Evolutionary conservation across 2,888 invertebrate genomes (phyloP).

Genomic region (Craniophora ligustri): DNA sequence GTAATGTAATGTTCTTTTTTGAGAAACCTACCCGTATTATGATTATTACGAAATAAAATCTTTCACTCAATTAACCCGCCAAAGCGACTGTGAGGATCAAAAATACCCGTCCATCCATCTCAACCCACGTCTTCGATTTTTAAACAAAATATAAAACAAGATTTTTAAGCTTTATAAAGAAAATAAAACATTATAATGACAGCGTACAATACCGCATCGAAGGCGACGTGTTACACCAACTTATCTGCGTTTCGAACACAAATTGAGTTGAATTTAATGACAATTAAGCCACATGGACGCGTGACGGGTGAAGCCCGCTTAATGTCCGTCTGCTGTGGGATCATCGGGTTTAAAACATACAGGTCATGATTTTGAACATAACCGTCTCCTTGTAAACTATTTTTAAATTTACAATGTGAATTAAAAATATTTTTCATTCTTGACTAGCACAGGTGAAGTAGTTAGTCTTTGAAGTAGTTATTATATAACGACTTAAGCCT

Average conservation of each 20-base stretch:
- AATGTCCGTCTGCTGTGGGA: constrained; percentile 69
- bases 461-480: too few species aligned
- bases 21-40: too few species aligned
- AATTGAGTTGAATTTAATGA: constrained; percentile 77
- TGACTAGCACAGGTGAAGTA: too few species aligned
- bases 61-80: constrained; percentile 39
- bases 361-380: constrained; percentile 2
- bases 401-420: too few species aligned
- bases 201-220: constrained; percentile 56
- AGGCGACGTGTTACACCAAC: constrained; percentile 61
- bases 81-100: constrained; percentile 36
- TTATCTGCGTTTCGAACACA: constrained; percentile 62
- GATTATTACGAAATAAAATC: constrained; percentile 15
- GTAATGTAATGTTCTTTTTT: too few species aligned
- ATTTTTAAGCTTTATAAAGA: constrained; percentile 38
- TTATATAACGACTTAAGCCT: too few species aligned
- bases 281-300: constrained; percentile 66
- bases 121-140: constrained; percentile 25
- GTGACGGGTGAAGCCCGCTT: constrained; percentile 68
- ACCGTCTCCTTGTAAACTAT: too few species aligned
- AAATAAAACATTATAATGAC: constrained; percentile 32
- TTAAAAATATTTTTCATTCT: too few species aligned
- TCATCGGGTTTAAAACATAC: constrained; percentile 57
- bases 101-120: constrained; percentile 24
- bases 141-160: constrained; percentile 39